A percentile compares a stretch with the other conserved stretches of the same genome.
These are phyloP conservation scores for Brachionus angularis DNA, from an alignment of 1,140 invertebrate species.

Conservation along the genomic window DNA sequence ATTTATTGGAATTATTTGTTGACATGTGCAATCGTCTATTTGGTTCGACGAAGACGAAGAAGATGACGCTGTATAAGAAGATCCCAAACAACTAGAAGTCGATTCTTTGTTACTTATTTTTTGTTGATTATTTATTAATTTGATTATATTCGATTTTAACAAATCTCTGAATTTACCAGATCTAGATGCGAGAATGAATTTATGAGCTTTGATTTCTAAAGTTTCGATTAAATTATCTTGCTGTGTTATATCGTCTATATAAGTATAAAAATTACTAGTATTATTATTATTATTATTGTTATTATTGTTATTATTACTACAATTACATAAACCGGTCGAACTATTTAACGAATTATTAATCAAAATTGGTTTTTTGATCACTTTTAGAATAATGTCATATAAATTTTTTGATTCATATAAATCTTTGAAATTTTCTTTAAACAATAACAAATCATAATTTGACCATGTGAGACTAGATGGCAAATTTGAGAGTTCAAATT, in stretches of 20 bases:
- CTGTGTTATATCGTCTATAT: background rate
- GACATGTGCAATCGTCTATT: background rate
- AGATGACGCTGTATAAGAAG: background rate
- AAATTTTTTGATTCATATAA: conserved; percentile 33
- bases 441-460: conserved; percentile 19
- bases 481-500: conserved; percentile 25
- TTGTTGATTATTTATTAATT: too few relatives aligned
- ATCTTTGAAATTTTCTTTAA: conserved; percentile 41
- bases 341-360: background rate
- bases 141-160: conserved; percentile 1
- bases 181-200: conserved; percentile 15
- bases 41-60: background rate
- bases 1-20: background rate
- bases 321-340: too few relatives aligned
- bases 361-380: conserved; percentile 2
- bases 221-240: background rate
- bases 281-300: too few relatives aligned
- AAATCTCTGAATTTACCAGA: conserved; percentile 40
- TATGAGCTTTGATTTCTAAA: conserved; percentile 32
- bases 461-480: conserved; percentile 38
- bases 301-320: too few relatives aligned
- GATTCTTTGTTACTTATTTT: too few relatives aligned
- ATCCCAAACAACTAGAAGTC: background rate
- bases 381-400: conserved; percentile 36
- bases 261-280: conserved; percentile 22